Evolutionary conservation across 2,888 invertebrate species (phyloP).

Genomic region (Erebia ligea): DNA sequence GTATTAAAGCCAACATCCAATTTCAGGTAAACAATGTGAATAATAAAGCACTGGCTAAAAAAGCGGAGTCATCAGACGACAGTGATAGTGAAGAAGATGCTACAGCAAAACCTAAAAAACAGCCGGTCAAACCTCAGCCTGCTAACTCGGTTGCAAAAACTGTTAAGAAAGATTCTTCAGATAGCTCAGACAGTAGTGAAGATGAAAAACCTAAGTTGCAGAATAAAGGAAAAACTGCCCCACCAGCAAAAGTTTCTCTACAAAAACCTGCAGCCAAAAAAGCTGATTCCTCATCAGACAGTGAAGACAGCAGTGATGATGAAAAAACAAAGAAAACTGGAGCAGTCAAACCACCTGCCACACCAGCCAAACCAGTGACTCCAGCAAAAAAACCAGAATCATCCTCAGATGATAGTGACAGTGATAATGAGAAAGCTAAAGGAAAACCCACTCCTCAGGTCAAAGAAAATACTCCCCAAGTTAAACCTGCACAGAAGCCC

Average conservation of each 20-base stretch:
- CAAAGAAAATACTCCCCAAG: slow-evolving; percentile 27
- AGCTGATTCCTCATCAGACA: slow-evolving; percentile 65
- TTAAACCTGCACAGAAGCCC: slow-evolving; percentile 54
- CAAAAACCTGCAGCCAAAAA: slow-evolving; percentile 53
- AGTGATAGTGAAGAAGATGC: slow-evolving; percentile 56
- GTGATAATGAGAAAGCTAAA: slow-evolving; percentile 57
- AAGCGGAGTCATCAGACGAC: slow-evolving; percentile 55
- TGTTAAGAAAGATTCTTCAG: slow-evolving; percentile 55
- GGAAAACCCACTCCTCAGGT: slow-evolving; percentile 43
- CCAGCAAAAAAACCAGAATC: slow-evolving; percentile 32
- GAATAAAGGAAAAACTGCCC: slow-evolving; percentile 31
- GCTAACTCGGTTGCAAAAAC: slow-evolving; percentile 47
- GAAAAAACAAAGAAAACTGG: slow-evolving; percentile 57
- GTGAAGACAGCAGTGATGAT: slow-evolving; percentile 63
- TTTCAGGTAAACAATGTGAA: slow-evolving; percentile 43
- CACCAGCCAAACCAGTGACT: slow-evolving; percentile 14
- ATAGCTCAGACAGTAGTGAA: slow-evolving; percentile 61
- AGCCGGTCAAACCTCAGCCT: slow-evolving; percentile 38
- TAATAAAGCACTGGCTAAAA: slow-evolving; percentile 58
- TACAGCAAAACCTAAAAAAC: slow-evolving; percentile 45
- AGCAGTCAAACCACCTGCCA: slow-evolving; percentile 22
- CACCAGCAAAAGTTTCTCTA: slow-evolving; percentile 40
- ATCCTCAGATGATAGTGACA: slow-evolving; percentile 61
- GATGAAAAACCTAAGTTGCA: slow-evolving; percentile 58
- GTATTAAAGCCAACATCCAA: slow-evolving; percentile 6